phyloP scores from a whole-genome alignment of 2,888 invertebrate genomes.

The Volucella inanis region DNA sequence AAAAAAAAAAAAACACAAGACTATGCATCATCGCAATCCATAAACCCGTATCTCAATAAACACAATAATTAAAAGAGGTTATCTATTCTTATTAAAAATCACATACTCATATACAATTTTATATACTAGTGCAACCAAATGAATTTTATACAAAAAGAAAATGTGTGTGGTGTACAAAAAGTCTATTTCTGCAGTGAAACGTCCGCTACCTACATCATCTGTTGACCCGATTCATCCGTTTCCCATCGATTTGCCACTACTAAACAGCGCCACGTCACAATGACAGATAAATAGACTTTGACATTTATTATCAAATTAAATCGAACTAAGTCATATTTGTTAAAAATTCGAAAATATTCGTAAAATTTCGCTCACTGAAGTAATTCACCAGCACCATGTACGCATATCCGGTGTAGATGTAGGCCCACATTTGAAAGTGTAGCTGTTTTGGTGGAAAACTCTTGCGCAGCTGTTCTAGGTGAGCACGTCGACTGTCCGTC shows the following conservation, averaged over 20 bases:
- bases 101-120: slow-evolving; percentile 22
- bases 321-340: slow-evolving; percentile 73
- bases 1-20: too few species aligned
- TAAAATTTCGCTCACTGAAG: slow-evolving; percentile 78
- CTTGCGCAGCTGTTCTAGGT: slow-evolving; percentile 77
- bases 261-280: slow-evolving; percentile 30
- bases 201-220: slow-evolving; percentile 52
- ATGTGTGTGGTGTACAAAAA: slow-evolving; percentile 28
- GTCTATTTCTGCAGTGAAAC: slow-evolving; percentile 40
- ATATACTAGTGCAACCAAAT: background rate
- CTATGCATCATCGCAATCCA: too few species aligned
- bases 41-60: too few species aligned
- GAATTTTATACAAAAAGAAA: slow-evolving; percentile 17
- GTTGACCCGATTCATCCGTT: slow-evolving; percentile 47
- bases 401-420: slow-evolving; percentile 81
- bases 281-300: slow-evolving; percentile 31
- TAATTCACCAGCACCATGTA: slow-evolving; percentile 80
- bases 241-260: background rate
- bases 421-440: slow-evolving; percentile 82
- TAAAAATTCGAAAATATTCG: slow-evolving; percentile 80
- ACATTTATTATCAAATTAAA: slow-evolving; percentile 24
- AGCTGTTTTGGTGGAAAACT: slow-evolving; percentile 77
- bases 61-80: too few species aligned
- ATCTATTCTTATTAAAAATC: background rate
- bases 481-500: slow-evolving; percentile 78